Conservation (phyloP, 2,113 vertebrate genomes). For the Odocoileus hemionus region DNA sequence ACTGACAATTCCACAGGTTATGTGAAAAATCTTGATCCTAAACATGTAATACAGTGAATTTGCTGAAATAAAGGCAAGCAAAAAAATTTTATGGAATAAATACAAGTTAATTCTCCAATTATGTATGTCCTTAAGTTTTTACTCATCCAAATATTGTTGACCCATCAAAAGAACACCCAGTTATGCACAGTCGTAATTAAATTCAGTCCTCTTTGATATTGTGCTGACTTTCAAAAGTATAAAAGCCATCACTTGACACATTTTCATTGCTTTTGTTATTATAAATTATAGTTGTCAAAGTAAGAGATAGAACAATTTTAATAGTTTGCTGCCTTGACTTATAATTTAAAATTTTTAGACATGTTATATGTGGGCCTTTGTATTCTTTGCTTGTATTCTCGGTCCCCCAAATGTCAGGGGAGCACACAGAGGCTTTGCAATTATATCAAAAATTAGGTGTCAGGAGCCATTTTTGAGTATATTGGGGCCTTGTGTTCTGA, state of each 20-base stretch:
- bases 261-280: constrained; percentile 28
- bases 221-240: constrained; percentile 28
- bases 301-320: constrained; percentile 5
- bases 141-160: not conserved
- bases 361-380: not conserved
- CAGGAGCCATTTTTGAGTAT: not conserved
- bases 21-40: constrained; percentile 1
- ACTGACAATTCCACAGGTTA: not conserved
- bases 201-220: constrained; percentile 30
- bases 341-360: not conserved
- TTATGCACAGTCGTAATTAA: not conserved
- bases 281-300: constrained; percentile 13
- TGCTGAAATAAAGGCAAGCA: not conserved
- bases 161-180: not conserved
- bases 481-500: not conserved
- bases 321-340: not conserved
- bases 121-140: not conserved
- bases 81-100: not conserved
- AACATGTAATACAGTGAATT: not conserved
- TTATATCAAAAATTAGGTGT: not conserved
- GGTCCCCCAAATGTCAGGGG: not conserved
- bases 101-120: constrained; percentile 3
- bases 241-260: constrained; percentile 22
- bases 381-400: not conserved
- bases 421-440: not conserved